A percentile compares a stretch with the other conserved stretches of the same genome.
These are phyloP conservation scores for Podabrus alpinus DNA, from an alignment of 2,888 invertebrate genomes.

Conservation along the genomic window DNA sequence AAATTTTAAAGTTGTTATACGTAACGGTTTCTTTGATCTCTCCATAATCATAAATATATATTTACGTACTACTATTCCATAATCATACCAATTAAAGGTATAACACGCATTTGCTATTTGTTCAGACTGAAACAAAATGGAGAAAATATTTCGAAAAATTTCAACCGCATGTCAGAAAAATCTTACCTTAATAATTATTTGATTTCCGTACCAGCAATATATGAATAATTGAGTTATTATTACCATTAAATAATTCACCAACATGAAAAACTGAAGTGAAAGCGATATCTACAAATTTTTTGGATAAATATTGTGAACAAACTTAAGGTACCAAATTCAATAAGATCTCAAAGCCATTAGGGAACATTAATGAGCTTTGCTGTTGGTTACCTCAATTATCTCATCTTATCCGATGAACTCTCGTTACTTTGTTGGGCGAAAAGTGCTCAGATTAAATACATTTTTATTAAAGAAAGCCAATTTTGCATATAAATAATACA, in stretches of 20 bases:
- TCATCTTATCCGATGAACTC: too few relatives aligned
- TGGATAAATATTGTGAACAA: too few relatives aligned
- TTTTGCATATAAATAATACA: too few relatives aligned
- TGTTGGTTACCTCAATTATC: too few relatives aligned
- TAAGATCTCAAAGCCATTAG: too few relatives aligned
- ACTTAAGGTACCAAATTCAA: too few relatives aligned
- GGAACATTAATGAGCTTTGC: too few relatives aligned
- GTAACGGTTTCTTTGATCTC: not conserved
- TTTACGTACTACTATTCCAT: not conserved
- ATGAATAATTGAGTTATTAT: not conserved
- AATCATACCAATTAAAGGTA: not conserved
- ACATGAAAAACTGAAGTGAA: not conserved
- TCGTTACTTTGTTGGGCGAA: too few relatives aligned
- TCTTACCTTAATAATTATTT: not conserved
- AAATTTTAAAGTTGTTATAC: not conserved
- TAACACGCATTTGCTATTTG: not conserved
- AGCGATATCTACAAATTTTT: not conserved
- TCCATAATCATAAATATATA: not conserved
- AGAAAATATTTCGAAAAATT: not conserved
- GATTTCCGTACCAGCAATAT: too few relatives aligned
- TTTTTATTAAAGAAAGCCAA: too few relatives aligned
- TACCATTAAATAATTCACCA: not conserved
- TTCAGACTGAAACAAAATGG: not conserved
- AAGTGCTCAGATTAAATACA: too few relatives aligned
- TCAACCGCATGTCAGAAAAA: too few relatives aligned